A percentile compares a stretch with the other conserved stretches of the same genome.
Evolutionary conservation across 1,140 invertebrate species (phyloP).

Genomic region (Maniola jurtina): DNA sequence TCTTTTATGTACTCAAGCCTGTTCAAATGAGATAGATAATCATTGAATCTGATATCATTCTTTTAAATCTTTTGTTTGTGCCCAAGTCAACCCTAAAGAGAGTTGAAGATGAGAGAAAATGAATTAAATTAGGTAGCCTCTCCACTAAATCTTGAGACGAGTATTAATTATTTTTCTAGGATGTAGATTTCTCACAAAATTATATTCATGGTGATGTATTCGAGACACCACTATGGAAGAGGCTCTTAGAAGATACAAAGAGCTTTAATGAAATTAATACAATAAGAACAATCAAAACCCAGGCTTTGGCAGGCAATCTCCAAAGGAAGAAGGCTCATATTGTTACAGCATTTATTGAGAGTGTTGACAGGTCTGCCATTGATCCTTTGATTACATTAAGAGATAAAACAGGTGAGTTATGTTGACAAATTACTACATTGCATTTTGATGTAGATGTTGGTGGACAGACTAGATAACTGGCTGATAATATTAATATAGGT

Average conservation of each 20-base stretch:
- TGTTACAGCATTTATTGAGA: conserved; percentile 60
- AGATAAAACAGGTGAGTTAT: conserved; percentile 56
- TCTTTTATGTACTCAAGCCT: too few species aligned
- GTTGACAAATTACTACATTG: neutral
- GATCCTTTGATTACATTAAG: conserved; percentile 64
- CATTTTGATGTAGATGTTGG: too few species aligned
- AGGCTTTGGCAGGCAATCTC: conserved; percentile 53
- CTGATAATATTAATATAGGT: too few species aligned
- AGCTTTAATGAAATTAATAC: conserved; percentile 50
- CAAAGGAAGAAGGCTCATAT: conserved; percentile 57
- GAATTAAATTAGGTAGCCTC: too few species aligned
- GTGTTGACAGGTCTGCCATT: conserved; percentile 63
- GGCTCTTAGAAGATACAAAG: conserved; percentile 52
- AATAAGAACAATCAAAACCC: conserved; percentile 57
- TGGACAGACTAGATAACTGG: too few species aligned
- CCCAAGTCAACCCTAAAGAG: too few species aligned
- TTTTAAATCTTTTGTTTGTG: too few species aligned
- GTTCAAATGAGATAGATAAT: too few species aligned
- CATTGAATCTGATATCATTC: too few species aligned
- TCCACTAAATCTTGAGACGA: too few species aligned
- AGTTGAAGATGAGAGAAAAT: too few species aligned
- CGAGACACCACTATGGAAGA: conserved; percentile 60
- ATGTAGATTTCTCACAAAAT: conserved; percentile 60
- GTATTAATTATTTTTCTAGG: conserved; percentile 51
- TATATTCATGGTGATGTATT: conserved; percentile 50